Evolutionary conservation across 2,113 vertebrate genomes (phyloP).

Genomic region (Etheostoma spectabile): DNA sequence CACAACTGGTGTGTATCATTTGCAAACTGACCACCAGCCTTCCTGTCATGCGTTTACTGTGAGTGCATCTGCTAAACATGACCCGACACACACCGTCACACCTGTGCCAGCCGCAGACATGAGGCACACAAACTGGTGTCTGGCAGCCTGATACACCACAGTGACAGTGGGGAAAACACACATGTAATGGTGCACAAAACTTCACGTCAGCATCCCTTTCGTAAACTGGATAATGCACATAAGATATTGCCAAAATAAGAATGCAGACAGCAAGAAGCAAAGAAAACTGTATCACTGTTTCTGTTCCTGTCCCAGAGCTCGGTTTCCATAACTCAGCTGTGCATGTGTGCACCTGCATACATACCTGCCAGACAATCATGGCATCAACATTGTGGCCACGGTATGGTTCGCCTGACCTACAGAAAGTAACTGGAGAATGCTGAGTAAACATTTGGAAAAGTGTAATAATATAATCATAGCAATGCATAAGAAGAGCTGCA

Average conservation of each 20-base stretch:
- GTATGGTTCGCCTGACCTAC: background rate
- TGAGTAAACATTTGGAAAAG: too few relatives aligned
- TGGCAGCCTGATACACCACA: background rate
- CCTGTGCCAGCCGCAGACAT: constrained; percentile 52
- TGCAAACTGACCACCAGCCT: constrained; percentile 44
- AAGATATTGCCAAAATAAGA: background rate
- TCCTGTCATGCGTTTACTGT: constrained; percentile 31
- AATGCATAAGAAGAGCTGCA: too few relatives aligned
- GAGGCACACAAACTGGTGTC: constrained; percentile 20
- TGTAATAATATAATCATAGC: too few relatives aligned
- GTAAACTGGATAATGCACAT: background rate
- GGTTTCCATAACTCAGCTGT: background rate
- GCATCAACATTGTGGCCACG: constrained; percentile 4
- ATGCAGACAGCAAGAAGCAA: background rate
- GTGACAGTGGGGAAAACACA: background rate
- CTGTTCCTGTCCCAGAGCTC: background rate
- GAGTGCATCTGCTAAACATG: constrained; percentile 43
- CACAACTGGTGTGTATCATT: constrained; percentile 43
- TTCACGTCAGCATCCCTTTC: background rate
- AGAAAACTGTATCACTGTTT: background rate
- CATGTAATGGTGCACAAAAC: background rate
- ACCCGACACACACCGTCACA: constrained; percentile 36
- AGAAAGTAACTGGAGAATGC: too few relatives aligned
- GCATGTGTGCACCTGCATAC: background rate
- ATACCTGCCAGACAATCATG: constrained; percentile 13